These are phyloP conservation scores for Sebastes vulpes DNA, from an alignment of 2,797 vertebrate genomes.

Conservation along the genomic window DNA sequence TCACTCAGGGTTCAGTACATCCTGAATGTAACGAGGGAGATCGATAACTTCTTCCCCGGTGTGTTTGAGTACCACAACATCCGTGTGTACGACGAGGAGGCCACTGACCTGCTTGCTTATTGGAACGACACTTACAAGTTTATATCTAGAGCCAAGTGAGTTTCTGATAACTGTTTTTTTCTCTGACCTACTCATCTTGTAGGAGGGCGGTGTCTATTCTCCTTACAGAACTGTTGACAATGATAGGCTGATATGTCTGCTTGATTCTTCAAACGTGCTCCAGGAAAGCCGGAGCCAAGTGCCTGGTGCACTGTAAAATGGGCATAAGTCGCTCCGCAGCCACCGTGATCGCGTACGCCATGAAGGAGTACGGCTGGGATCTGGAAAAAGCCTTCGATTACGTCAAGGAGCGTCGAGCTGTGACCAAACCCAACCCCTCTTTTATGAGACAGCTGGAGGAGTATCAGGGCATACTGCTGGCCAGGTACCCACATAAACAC, in stretches of 20 bases:
- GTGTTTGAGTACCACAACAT: slow-evolving; percentile 98
- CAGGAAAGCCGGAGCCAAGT: slow-evolving; percentile 95
- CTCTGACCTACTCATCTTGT: neutral
- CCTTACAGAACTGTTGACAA: neutral
- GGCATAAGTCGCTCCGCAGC: slow-evolving; percentile 97
- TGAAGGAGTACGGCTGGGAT: slow-evolving; percentile 98
- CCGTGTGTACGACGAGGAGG: slow-evolving; percentile 97
- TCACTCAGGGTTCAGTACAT: slow-evolving; percentile 92
- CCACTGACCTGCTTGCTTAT: slow-evolving; percentile 95
- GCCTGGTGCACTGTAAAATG: slow-evolving; percentile 99
- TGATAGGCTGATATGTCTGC: neutral
- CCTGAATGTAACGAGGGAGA: slow-evolving; percentile 97
- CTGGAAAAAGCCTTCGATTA: slow-evolving; percentile 93
- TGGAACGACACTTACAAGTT: slow-evolving; percentile 99
- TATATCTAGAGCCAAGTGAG: slow-evolving; percentile 97
- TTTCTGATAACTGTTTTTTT: neutral
- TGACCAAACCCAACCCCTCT: slow-evolving; percentile 97
- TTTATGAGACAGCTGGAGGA: slow-evolving; percentile 99
- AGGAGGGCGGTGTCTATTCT: neutral
- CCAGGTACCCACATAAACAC: slow-evolving; percentile 86
- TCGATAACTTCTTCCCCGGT: slow-evolving; percentile 98
- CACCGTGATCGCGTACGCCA: slow-evolving; percentile 96
- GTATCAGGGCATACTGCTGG: slow-evolving; percentile 97
- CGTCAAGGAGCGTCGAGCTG: slow-evolving; percentile 93
- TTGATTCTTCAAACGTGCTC: neutral